Conservation (phyloP, 2,797 vertebrate species). For the Muscicapa striata region DNA sequence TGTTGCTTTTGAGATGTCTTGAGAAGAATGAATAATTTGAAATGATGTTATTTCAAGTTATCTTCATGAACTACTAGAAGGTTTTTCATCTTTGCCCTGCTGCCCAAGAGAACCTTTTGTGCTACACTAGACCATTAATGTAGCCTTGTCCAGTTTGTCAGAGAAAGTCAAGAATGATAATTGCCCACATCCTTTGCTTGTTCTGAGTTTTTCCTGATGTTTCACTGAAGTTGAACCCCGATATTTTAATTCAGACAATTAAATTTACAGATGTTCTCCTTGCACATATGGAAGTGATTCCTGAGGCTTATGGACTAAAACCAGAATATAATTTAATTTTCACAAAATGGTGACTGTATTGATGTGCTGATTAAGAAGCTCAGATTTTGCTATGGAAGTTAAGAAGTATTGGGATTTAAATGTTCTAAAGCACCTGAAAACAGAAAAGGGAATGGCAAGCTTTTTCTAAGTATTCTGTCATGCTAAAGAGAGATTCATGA, state of each 20-base stretch:
- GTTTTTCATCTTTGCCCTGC: background rate
- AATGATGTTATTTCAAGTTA: background rate
- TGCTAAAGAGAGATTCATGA: background rate
- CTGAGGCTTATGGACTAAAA: background rate
- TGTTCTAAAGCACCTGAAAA: background rate
- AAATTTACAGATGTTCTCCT: background rate
- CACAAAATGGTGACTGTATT: background rate
- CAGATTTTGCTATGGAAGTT: background rate
- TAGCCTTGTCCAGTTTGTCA: background rate
- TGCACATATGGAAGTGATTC: background rate
- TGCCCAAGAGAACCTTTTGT: background rate
- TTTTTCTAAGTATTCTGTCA: background rate
- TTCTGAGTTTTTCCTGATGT: background rate
- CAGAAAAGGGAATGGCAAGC: background rate
- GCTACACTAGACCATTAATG: background rate
- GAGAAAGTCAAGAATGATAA: background rate
- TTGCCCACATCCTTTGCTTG: background rate
- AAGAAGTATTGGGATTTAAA: background rate
- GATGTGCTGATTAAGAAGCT: background rate
- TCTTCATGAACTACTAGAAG: background rate
- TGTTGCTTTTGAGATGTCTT: background rate
- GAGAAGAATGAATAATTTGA: background rate
- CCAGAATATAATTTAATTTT: background rate
- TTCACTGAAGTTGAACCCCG: background rate
- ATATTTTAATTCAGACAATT: background rate